phyloP scores from a whole-genome alignment of 1,140 invertebrate species.

The Maconellicoccus hirsutus region DNA sequence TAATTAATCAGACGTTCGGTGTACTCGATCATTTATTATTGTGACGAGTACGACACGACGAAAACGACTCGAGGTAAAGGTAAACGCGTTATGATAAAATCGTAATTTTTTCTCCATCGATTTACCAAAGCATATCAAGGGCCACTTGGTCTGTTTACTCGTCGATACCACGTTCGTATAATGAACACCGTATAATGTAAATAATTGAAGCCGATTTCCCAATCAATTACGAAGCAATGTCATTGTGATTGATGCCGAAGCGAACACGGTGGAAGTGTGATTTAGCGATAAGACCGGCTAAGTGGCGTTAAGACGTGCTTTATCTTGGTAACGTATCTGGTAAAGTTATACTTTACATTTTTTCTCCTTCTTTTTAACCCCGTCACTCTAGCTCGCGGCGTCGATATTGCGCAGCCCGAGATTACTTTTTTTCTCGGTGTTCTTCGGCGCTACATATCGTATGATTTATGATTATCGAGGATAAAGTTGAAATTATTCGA shows the following conservation, averaged over 20 bases:
- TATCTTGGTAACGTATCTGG: background rate
- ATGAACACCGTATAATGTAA: background rate
- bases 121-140: too few species aligned
- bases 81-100: too few species aligned
- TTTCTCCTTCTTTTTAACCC: background rate
- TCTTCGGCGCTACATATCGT: background rate
- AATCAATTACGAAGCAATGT: background rate
- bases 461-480: background rate
- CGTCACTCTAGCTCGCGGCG: background rate
- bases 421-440: too few species aligned
- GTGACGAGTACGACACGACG: too few species aligned
- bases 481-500: conserved; percentile 12
- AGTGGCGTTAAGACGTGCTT: conserved; percentile 12
- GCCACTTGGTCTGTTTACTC: too few species aligned
- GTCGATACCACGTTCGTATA: too few species aligned
- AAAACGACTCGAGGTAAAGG: too few species aligned
- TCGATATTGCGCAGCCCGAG: too few species aligned
- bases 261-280: background rate
- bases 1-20: too few species aligned
- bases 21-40: too few species aligned
- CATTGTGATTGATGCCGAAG: background rate
- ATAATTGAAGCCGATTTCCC: conserved; percentile 7
- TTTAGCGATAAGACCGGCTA: conserved; percentile 6
- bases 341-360: conserved; percentile 33
- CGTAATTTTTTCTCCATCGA: too few species aligned